These are phyloP conservation scores for Tinamus major DNA, from an alignment of 2,797 vertebrate species.

Conservation along the genomic window DNA sequence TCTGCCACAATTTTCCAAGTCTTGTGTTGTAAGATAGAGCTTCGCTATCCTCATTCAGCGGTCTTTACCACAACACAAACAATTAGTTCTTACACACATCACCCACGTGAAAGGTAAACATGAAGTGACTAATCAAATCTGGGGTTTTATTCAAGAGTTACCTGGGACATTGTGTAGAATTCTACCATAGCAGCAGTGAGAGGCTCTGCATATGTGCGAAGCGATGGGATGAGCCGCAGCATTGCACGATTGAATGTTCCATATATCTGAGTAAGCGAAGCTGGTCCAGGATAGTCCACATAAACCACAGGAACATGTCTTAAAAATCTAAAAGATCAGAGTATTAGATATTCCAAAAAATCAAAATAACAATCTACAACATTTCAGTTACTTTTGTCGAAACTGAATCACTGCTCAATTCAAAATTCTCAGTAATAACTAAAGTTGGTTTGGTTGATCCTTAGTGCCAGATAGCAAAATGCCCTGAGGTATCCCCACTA, in stretches of 20 bases:
- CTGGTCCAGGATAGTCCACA: constrained; percentile 97
- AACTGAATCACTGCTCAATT: neutral
- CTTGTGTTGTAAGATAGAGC: accelerated
- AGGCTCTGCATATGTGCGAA: constrained; percentile 95
- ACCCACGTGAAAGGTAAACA: neutral
- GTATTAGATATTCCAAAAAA: neutral
- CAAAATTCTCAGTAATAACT: neutral
- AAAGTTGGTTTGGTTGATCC: neutral
- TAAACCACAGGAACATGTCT: constrained; percentile 99
- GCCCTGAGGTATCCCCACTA: neutral
- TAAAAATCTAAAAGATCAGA: constrained; percentile 85
- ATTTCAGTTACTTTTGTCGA: neutral
- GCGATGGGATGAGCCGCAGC: constrained; percentile 94
- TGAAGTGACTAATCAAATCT: neutral
- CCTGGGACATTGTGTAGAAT: constrained; percentile 99
- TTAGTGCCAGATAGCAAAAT: neutral
- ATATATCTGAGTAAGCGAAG: constrained; percentile 99
- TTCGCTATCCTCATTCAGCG: neutral
- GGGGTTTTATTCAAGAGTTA: constrained; percentile 37
- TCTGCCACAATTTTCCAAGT: accelerated
- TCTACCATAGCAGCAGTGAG: constrained; percentile 99
- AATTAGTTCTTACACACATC: neutral
- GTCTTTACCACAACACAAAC: neutral
- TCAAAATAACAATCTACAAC: neutral
- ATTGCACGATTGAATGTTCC: constrained; percentile 99